Evolutionary conservation across 2,113 vertebrate genomes (phyloP).

Genomic region (Danio rerio): GRCz12tu NC_133187.1:12312501-12313000

Average conservation of each 20-base stretch:
- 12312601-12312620: neutral
- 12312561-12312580: neutral
- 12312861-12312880: neutral
- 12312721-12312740: conserved; percentile 7
- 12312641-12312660: neutral
- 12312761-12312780: neutral
- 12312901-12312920: conserved; percentile 98
- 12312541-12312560: conserved; percentile 22
- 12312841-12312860: neutral
- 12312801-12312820: conserved; percentile 5
- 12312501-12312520: neutral
- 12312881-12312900: conserved; percentile 38
- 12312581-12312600: conserved; percentile 16
- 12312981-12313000: conserved; percentile 99
- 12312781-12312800: conserved; percentile 20
- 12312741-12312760: neutral
- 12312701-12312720: neutral
- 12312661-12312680: neutral
- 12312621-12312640: neutral
- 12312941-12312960: conserved; percentile 98
- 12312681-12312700: neutral
- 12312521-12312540: conserved; percentile 2
- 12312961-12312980: conserved; percentile 99
- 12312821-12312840: conserved; percentile 1
- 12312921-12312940: conserved; percentile 94